Base-by-base conservation (phyloP, 2,888 invertebrate genomes). In the Archaeoteleia sp. region DNA sequence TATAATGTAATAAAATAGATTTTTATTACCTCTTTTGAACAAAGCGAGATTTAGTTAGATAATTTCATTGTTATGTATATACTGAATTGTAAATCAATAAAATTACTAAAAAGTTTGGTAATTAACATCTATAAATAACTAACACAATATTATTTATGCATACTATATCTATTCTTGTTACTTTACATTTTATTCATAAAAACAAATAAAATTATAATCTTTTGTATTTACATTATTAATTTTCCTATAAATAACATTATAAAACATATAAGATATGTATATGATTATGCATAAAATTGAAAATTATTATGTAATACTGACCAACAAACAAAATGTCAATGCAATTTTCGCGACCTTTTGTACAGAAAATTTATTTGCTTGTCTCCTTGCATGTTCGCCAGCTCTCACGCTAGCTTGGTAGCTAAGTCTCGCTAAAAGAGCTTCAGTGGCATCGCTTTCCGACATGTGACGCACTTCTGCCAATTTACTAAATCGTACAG, bases 381-480 rank as follows among this genome's bases (percentile, higher is more conserved):
- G 91, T 55, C 92, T 87, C 74, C 91, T 89, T 1, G 93, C 92
- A 71, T 91, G 89, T 83, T 94, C 94, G 13, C 92, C 91, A 48
- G 95, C 95, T 65, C 95, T 89, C 68, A 96, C 85, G 61, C 95
- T 95, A 5, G 97, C 97, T 72, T 95, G 91, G 88, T 97, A 98
- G n/a, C 97, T 97, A 67, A 98, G 88, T 43, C 98, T 90, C 1
- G 98, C 96, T 79, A 97, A 88, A 68, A 96, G 87, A 6, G 98
- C 98, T 81, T 97, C 98, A 34, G 95, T 94, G 1, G 97, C 98
- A 87, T 96, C 93, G 70, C 90, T 90, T 58, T 95, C 93, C 0
- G 95, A 95, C 93, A 95, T 93, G 74, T 95, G 95, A 0, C 95
- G 90, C 49, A 94, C 93, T 88, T 95, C 95, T 5, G 94, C 94